A percentile compares a stretch with the other conserved stretches of the same genome.
Evolutionary conservation across 64 coral and sea anemone genomes (phyloP).

Genomic region (Porites australiensis): DNA sequence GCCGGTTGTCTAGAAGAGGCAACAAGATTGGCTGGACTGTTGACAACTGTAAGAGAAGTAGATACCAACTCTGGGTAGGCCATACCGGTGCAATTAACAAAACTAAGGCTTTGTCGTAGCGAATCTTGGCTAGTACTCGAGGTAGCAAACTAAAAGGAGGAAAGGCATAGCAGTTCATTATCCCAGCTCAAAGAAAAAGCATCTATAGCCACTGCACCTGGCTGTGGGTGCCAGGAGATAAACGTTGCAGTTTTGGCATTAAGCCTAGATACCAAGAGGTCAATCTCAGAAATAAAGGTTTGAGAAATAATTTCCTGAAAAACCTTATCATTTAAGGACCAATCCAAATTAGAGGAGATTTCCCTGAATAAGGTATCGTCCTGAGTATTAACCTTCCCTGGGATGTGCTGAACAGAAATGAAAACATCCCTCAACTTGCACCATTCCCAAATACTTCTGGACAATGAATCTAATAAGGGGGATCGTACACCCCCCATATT

Average conservation of each 20-base stretch:
- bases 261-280: constrained; percentile 76
- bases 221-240: constrained; percentile 69
- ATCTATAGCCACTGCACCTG: too few relatives aligned
- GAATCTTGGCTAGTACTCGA: too few relatives aligned
- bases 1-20: background rate
- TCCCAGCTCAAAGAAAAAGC: too few relatives aligned
- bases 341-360: constrained; percentile 24
- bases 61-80: too few relatives aligned
- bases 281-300: constrained; percentile 22
- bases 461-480: background rate
- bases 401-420: constrained; percentile 47
- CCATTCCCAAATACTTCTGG: constrained; percentile 27
- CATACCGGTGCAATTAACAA: too few relatives aligned
- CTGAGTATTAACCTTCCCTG: constrained; percentile 39
- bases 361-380: constrained; percentile 31
- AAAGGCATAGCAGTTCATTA: background rate
- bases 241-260: constrained; percentile 46
- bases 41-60: background rate
- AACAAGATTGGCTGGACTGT: background rate
- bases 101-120: background rate
- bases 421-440: constrained; percentile 38
- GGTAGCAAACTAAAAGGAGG: too few relatives aligned
- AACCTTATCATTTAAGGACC: constrained; percentile 14
- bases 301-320: background rate
- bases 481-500: constrained; percentile 44